Conservation (phyloP, 2,113 vertebrate species). For the Marmota monax region DNA sequence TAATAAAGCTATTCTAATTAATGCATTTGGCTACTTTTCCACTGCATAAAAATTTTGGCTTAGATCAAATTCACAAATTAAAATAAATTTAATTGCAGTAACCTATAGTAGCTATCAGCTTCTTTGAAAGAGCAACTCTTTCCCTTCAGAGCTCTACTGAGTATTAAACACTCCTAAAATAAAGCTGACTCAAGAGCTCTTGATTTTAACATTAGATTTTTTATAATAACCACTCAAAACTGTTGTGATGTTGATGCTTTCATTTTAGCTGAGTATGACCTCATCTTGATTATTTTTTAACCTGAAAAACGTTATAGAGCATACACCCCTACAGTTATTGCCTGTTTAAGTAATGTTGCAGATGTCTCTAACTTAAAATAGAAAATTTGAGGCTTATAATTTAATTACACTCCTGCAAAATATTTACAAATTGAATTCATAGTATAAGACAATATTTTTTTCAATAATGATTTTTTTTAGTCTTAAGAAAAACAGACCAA, state of each 20-base stretch:
- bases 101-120: background rate
- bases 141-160: background rate
- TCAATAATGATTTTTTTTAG: background rate
- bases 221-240: background rate
- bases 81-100: constrained; percentile 35
- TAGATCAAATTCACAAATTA: constrained; percentile 33
- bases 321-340: background rate
- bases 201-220: background rate
- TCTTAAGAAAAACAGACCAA: background rate
- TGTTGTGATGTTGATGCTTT: background rate
- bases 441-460: background rate
- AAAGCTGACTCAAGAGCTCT: background rate
- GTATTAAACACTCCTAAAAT: background rate
- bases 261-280: background rate
- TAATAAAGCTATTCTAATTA: constrained; percentile 27
- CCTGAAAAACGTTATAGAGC: background rate
- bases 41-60: background rate
- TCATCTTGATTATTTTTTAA: background rate
- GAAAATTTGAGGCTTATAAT: constrained; percentile 23
- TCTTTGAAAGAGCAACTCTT: background rate
- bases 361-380: constrained; percentile 15
- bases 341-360: constrained; percentile 16
- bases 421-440: constrained; percentile 49
- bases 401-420: constrained; percentile 32
- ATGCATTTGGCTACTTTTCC: background rate